Evolutionary conservation across 2,888 invertebrate genomes (phyloP).

Genomic region (Lasioglossum oenotherae): DNA sequence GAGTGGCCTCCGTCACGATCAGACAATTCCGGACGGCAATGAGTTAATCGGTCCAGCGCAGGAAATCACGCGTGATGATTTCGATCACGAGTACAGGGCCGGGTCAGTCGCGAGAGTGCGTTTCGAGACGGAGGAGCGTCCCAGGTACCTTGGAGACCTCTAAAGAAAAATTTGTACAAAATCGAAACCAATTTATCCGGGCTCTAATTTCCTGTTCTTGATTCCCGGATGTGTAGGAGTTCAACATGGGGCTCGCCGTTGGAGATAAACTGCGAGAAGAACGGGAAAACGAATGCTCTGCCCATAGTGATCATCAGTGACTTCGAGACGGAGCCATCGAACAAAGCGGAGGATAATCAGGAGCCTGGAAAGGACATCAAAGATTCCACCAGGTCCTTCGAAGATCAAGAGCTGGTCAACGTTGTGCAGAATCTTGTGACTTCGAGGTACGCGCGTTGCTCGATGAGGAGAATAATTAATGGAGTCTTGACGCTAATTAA

Average conservation of each 20-base stretch:
- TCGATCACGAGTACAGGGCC: constrained; percentile 43
- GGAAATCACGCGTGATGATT: constrained; percentile 61
- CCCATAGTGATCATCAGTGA: constrained; percentile 12
- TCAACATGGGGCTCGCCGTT: constrained; percentile 44
- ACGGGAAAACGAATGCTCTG: not conserved
- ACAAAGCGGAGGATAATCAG: not conserved
- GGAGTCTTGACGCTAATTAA: not conserved
- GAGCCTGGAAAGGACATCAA: not conserved
- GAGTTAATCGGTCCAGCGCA: constrained; percentile 61
- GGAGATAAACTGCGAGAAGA: constrained; percentile 33
- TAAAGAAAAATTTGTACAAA: not conserved
- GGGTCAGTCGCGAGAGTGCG: constrained; percentile 61
- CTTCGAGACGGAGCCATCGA: not conserved
- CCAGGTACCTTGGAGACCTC: constrained; percentile 30
- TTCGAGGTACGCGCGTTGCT: constrained; percentile 69
- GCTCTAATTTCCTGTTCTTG: not conserved
- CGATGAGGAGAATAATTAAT: not conserved
- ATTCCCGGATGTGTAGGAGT: constrained; percentile 15
- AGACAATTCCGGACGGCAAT: constrained; percentile 50
- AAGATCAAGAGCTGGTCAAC: constrained; percentile 36
- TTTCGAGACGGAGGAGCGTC: constrained; percentile 66
- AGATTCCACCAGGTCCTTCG: constrained; percentile 17
- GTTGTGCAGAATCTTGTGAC: constrained; percentile 75
- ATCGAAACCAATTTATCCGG: not conserved
- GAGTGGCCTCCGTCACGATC: constrained; percentile 34